Evolutionary conservation across 2,888 invertebrate species (phyloP).

Genomic region (Oxycera nigricornis): DNA sequence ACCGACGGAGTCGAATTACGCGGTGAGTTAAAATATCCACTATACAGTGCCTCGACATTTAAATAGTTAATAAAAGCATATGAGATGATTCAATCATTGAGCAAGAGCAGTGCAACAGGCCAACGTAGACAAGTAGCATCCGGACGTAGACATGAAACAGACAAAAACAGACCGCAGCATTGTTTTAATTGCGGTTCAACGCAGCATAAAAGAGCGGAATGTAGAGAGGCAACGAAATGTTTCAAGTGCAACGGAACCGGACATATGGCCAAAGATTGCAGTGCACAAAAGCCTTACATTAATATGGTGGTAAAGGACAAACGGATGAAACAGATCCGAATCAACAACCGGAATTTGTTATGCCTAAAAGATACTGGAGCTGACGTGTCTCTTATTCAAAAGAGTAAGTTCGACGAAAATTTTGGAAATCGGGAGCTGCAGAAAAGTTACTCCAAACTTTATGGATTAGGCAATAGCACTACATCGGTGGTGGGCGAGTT

Average conservation of each 20-base stretch:
- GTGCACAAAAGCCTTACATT: not conserved
- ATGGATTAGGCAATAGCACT: too few relatives aligned
- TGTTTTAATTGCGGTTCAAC: constrained; percentile 38
- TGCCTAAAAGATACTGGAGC: constrained; percentile 4
- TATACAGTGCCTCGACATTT: not conserved
- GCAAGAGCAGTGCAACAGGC: too few relatives aligned
- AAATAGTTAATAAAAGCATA: constrained; percentile 7
- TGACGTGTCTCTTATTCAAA: not conserved
- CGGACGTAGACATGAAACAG: not conserved
- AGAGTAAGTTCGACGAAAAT: not conserved
- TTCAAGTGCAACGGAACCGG: constrained; percentile 20
- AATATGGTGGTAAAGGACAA: constrained; percentile 13
- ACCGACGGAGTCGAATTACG: not conserved
- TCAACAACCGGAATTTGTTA: not conserved
- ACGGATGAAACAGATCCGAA: not conserved
- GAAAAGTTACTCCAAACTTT: too few relatives aligned
- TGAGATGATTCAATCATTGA: not conserved
- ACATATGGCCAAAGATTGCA: not conserved
- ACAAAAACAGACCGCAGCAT: constrained; percentile 4
- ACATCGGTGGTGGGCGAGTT: too few relatives aligned
- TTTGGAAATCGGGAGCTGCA: too few relatives aligned
- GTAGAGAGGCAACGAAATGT: constrained; percentile 34
- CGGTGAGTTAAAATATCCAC: not conserved
- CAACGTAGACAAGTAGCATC: too few relatives aligned
- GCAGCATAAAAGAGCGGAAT: constrained; percentile 35